Conservation (phyloP, 2,113 vertebrate species). For the Actinemys pallida region DNA sequence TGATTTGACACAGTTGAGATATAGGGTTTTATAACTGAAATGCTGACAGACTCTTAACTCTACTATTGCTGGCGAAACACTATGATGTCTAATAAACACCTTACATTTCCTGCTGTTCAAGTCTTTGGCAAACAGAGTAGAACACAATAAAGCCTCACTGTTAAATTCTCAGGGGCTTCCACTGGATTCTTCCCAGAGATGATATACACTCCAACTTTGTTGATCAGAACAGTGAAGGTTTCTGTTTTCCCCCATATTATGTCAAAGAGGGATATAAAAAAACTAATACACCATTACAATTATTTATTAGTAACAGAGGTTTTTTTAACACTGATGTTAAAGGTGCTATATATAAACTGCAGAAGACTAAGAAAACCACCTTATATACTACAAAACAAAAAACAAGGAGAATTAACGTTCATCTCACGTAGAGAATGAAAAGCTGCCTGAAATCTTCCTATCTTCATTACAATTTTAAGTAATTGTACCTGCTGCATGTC, state of each 20-base stretch:
- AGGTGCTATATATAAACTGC: neutral
- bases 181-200: conserved; percentile 28
- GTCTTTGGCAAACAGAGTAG: conserved; percentile 1
- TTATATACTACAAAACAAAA: neutral
- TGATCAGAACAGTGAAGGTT: conserved; percentile 38
- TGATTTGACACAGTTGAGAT: conserved; percentile 3
- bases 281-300: neutral
- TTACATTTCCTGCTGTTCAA: conserved; percentile 36
- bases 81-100: conserved; percentile 29
- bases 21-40: neutral
- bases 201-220: conserved; percentile 27
- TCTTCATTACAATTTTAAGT: neutral
- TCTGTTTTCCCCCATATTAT: conserved; percentile 4
- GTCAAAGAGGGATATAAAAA: neutral
- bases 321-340: neutral
- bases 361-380: neutral
- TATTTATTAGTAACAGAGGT: neutral
- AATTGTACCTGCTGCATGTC: neutral
- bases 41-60: conserved; percentile 15
- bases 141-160: conserved; percentile 55
- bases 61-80: neutral
- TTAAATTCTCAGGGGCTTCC: conserved; percentile 28
- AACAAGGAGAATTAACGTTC: neutral
- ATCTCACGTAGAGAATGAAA: neutral
- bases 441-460: neutral